phyloP scores from a whole-genome alignment of 2,888 invertebrate species.

The Meandrusa payeni region DNA sequence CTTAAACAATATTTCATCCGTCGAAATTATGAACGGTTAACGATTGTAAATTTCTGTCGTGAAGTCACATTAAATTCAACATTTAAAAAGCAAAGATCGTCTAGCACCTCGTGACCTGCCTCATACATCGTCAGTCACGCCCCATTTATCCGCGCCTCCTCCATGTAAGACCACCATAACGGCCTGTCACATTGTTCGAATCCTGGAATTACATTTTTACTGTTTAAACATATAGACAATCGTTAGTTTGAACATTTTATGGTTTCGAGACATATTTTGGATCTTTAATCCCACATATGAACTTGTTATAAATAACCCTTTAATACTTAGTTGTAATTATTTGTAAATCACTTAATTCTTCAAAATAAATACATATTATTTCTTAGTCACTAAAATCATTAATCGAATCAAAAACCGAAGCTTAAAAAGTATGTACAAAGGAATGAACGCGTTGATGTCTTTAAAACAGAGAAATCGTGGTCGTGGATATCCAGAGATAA shows the following conservation, averaged over 20 bases:
- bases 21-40: neutral
- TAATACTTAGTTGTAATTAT: no score
- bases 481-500: neutral
- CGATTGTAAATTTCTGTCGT: neutral
- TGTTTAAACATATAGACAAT: conserved; percentile 14
- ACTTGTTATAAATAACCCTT: no score
- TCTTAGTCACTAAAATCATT: no score
- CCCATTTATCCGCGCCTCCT: conserved; percentile 57
- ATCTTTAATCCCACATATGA: no score
- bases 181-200: conserved; percentile 43
- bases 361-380: no score
- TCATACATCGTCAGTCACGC: conserved; percentile 60
- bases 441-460: conserved; percentile 43
- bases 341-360: no score
- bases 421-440: no score
- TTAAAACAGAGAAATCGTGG: conserved; percentile 29
- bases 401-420: no score
- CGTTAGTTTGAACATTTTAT: conserved; percentile 8
- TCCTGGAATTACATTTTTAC: conserved; percentile 31
- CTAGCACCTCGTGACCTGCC: conserved; percentile 59
- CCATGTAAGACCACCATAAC: conserved; percentile 46
- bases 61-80: conserved; percentile 10
- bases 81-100: conserved; percentile 21
- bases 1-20: no score
- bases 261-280: conserved; percentile 1